Base-by-base conservation (phyloP, 2,113 vertebrate genomes). In the cattle (Bos taurus) region DNA sequence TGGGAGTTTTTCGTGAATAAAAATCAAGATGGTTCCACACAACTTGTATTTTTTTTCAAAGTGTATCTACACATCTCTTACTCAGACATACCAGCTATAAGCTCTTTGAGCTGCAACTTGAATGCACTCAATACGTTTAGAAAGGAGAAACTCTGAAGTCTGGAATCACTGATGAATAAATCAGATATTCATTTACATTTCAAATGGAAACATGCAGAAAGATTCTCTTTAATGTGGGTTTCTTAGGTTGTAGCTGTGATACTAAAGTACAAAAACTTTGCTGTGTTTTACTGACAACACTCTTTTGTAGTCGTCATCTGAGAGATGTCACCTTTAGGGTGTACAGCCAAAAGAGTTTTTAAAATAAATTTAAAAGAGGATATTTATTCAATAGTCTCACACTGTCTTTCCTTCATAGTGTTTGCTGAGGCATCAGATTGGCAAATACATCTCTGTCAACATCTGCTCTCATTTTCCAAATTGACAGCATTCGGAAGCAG, bases 391-490 rank as follows among this genome's bases (percentile, higher is more conserved):
- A 48, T 91, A 84, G 81, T 93, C 46, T 94, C 95, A 48, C 2
- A 8, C 52, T 97, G 77, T 93, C 93, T 97, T 96, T 90, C 33
- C 90, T 95, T 98, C 56, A 97, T 87, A 92, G 52, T 96, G 82
- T 95, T 97, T 98, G 59, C 94, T 40, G 87, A 97, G 81, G 93
- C 90, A 90, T 94, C 97, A 97, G 91, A 96, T 43, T 83, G 91
- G 80, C 97, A 97, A 98, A 96, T 92, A 56, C 84, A 98, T 74
- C 85, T 98, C 88, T 98, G 59, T 98, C 97, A 98, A 98, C 97
- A 97, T 97, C 95, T 97, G 95, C 33, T 98, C 89, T 96, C 67
- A 71, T 97, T 98, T 97, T 98, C 64, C 57, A 96, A 94, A 95
- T 46, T 93, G 92, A 96, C 94, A 96, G 74, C 86, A 83, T 97